Percentiles rank a stretch among this genome's conserved stretches.
Evolutionary conservation across 2,888 invertebrate genomes (phyloP).

Genomic region (Macaria notata): DNA sequence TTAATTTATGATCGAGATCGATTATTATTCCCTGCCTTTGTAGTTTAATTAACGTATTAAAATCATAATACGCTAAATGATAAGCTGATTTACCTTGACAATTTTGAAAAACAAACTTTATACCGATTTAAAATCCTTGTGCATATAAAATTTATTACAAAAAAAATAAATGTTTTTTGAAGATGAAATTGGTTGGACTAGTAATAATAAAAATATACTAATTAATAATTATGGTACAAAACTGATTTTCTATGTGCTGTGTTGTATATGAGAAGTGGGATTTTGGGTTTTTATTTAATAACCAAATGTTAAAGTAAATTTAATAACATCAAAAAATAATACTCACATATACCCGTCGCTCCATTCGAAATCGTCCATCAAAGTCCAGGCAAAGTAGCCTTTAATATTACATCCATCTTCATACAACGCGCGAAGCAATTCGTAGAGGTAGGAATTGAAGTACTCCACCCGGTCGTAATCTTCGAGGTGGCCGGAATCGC

Average conservation of each 20-base stretch:
- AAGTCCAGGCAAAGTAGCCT: slow-evolving; percentile 83
- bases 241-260: too few relatives aligned
- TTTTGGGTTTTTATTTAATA: too few relatives aligned
- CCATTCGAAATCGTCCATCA: slow-evolving; percentile 86
- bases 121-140: too few relatives aligned
- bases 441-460: slow-evolving; percentile 71
- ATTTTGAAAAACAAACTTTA: too few relatives aligned
- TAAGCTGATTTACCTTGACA: too few relatives aligned
- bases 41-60: background rate
- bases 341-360: slow-evolving; percentile 64
- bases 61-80: background rate
- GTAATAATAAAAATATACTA: too few relatives aligned
- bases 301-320: too few relatives aligned
- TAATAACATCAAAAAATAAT: slow-evolving; percentile 3
- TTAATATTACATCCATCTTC: slow-evolving; percentile 68
- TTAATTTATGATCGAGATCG: slow-evolving; percentile 3
- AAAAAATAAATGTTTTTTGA: too few relatives aligned
- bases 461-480: slow-evolving; percentile 77
- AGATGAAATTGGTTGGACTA: too few relatives aligned
- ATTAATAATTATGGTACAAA: too few relatives aligned
- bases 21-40: background rate
- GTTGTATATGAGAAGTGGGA: too few relatives aligned
- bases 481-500: slow-evolving; percentile 68
- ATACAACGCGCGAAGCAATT: slow-evolving; percentile 61
- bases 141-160: too few relatives aligned